A percentile compares a stretch with the other conserved stretches of the same genome.
Evolutionary conservation across 2,113 vertebrate species (phyloP).

Genomic region (Cebus imitator): DNA sequence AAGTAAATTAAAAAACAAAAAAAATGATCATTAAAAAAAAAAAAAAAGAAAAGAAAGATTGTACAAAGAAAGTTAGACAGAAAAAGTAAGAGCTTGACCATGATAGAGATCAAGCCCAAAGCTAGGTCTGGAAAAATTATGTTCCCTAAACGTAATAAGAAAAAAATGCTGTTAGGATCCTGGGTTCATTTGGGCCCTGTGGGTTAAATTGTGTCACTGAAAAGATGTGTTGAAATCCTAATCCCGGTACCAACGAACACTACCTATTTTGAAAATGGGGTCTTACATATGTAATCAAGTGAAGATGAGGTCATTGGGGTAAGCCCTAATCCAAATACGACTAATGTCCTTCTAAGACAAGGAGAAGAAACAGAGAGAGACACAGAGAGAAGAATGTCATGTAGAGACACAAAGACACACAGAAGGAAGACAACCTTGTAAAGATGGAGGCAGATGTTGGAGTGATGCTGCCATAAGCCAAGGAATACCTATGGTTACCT

Average conservation of each 20-base stretch:
- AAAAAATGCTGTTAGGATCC: neutral
- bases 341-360: neutral
- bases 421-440: neutral
- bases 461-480: neutral
- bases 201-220: neutral
- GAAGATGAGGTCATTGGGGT: neutral
- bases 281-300: slow-evolving; percentile 3
- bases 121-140: neutral
- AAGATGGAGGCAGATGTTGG: neutral
- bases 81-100: neutral
- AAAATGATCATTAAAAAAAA: neutral
- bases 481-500: neutral
- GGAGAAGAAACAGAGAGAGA: neutral
- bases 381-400: neutral
- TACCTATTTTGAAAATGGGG: neutral
- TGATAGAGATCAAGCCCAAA: neutral
- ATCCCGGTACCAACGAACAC: neutral
- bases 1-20: slow-evolving; percentile 16
- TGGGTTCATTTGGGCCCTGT: neutral
- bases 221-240: neutral
- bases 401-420: neutral
- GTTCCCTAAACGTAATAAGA: neutral
- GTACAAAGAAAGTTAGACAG: neutral
- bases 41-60: neutral
- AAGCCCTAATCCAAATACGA: neutral